Evolutionary conservation across 2,113 vertebrate species (phyloP).

Genomic region (Cyprinus carpio): DNA sequence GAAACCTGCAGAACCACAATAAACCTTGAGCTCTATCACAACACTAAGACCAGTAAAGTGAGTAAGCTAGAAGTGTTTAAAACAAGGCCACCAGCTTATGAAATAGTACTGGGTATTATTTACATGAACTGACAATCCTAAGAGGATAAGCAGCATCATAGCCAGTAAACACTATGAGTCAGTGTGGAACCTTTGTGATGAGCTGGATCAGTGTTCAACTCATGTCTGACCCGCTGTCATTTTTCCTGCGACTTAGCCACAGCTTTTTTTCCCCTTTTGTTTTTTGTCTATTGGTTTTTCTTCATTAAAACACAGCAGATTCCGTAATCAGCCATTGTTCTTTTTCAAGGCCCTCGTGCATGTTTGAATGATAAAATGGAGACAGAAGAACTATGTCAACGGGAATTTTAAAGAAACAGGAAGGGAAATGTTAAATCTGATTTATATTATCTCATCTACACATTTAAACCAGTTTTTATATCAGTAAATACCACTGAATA

Average conservation of each 20-base stretch:
- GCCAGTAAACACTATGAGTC: conserved; percentile 49
- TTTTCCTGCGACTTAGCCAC: background rate
- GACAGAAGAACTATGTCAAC: background rate
- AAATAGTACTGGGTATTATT: conserved; percentile 35
- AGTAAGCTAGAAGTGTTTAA: conserved; percentile 41
- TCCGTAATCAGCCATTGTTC: background rate
- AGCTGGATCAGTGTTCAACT: conserved; percentile 22
- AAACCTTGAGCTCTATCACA: conserved; percentile 37
- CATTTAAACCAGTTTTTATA: background rate
- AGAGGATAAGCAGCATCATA: conserved; percentile 37
- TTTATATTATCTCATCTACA: no score
- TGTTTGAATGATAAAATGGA: background rate
- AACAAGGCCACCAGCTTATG: conserved; percentile 49
- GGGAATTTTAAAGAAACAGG: background rate
- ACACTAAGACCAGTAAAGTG: conserved; percentile 14
- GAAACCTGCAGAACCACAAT: conserved; percentile 7
- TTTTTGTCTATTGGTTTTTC: background rate
- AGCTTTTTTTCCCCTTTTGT: background rate
- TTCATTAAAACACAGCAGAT: background rate
- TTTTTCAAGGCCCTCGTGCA: background rate
- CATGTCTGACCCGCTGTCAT: background rate
- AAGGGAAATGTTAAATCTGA: background rate
- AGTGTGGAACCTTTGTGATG: conserved; percentile 51
- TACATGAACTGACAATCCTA: conserved; percentile 13
- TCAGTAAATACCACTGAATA: background rate